These are phyloP conservation scores for Lycopodina hypogea DNA, from an alignment of 37 sponge, comb jelly and placozoan genomes.

Conservation along the genomic window DNA sequence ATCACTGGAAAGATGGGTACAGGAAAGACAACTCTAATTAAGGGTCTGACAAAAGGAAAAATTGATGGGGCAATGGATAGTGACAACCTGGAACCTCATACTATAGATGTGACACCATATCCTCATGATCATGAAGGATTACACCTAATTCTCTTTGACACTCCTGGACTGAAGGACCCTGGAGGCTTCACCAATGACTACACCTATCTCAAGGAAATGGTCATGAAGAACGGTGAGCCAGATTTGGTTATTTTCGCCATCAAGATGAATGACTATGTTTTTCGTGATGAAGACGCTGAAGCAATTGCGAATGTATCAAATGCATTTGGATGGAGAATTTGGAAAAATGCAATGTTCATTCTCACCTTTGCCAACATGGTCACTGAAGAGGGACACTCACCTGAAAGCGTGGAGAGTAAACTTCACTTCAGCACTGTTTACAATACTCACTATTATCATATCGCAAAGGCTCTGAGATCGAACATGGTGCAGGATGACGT, in stretches of 20 bases:
- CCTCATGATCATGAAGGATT: background rate
- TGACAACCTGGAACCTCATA: background rate
- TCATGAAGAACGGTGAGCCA: background rate
- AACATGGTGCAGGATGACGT: background rate
- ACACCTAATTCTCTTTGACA: background rate
- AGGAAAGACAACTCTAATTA: background rate
- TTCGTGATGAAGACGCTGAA: background rate
- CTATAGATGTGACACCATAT: background rate
- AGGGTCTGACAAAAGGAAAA: background rate
- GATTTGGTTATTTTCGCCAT: background rate
- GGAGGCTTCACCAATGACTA: background rate
- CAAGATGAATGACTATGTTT: background rate
- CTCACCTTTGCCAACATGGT: conserved; percentile 27
- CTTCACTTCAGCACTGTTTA: background rate
- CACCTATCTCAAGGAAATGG: conserved; percentile 8
- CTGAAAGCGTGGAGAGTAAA: conserved; percentile 1
- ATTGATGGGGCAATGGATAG: no score
- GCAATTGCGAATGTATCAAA: background rate
- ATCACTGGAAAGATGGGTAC: conserved; percentile 8
- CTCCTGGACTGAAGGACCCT: conserved; percentile 4
- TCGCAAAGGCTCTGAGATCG: background rate
- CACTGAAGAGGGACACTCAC: background rate
- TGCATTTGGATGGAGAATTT: conserved; percentile 6
- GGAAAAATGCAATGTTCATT: conserved; percentile 14
- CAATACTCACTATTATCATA: background rate